These are phyloP conservation scores for Tangara arthus DNA, from an alignment of 2,797 vertebrate genomes.

Conservation along the genomic window DNA sequence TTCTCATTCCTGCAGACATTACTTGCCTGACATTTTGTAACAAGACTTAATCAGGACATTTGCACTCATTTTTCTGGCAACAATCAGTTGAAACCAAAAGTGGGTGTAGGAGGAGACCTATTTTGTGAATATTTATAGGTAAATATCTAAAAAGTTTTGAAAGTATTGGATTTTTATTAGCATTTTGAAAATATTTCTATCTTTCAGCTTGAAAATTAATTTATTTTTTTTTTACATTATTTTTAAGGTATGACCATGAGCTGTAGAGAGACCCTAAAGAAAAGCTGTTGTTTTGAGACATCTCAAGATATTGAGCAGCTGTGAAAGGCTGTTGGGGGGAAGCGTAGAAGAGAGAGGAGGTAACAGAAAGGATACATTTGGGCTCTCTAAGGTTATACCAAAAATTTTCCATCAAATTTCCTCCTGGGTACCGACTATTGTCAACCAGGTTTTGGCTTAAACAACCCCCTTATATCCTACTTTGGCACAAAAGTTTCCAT, in stretches of 20 bases:
- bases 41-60: constrained; percentile 19
- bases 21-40: constrained; percentile 22
- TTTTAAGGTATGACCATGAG: not conserved
- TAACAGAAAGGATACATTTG: not conserved
- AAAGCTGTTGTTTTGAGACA: not conserved
- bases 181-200: not conserved
- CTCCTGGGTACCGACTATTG: not conserved
- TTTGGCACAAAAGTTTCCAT: not conserved
- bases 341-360: not conserved
- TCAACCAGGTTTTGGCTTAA: not conserved
- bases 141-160: not conserved
- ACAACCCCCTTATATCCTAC: no score
- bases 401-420: not conserved
- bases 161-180: not conserved
- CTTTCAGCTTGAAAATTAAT: not conserved
- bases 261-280: not conserved
- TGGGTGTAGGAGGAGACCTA: not conserved
- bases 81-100: not conserved
- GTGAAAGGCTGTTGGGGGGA: not conserved
- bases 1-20: not conserved
- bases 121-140: not conserved
- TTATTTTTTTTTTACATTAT: not conserved
- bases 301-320: fast-evolving
- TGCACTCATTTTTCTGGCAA: not conserved
- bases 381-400: not conserved